Evolutionary conservation across 2,113 vertebrate genomes (phyloP), one percentile per base, ranked within the genome.

Genomic region (Rhadina sibilatrix): DNA sequence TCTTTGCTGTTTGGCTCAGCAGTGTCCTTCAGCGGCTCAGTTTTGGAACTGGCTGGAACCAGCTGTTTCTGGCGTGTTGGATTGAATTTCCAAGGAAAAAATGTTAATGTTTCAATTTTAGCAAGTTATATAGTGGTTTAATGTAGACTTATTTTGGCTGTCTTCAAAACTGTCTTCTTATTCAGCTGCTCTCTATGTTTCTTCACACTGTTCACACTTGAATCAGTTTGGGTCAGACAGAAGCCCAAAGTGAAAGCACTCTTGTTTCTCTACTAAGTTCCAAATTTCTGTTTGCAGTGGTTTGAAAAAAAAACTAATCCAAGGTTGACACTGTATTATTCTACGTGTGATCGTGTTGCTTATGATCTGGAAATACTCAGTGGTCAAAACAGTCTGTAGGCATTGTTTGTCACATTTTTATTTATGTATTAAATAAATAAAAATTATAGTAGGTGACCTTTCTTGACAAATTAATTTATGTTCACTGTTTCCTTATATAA

Each of bases 1-100:
- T 40, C 30, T 56, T 57, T 72, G 53, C 10, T 33, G 12, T 72
- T 59, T 28, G 18, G 28, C 27, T 92, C 9, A 79, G 35, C 44
- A 79, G 11, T 46, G 40, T 76, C 14, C 33, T 4, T 0, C 0
- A 1, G 30, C 13, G 3, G 7, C 35, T 78, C 15, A 46, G 0
- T 76, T 82, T 54, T 4, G 1, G 44, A 80, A 44, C 44, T 68
- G n/a, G 6, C n/a, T 91, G 20, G 22, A 91, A n/a, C 21, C 50
- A 81, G 5, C 33, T 74, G 25, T 59, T 23, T 31, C 72, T 81
- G 49, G 20, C 31, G 50, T 4, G 5, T 68, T 25, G 15, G 28
- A 57, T 5, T 49, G 22, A 30, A 89, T 81, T 88, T 72, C 37
- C 76, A 74, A 46, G 59, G 47, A 15, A 27, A 75, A 72, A 42